Conservation (phyloP, 2,113 vertebrate species). For the Hiodon tergisus region DNA sequence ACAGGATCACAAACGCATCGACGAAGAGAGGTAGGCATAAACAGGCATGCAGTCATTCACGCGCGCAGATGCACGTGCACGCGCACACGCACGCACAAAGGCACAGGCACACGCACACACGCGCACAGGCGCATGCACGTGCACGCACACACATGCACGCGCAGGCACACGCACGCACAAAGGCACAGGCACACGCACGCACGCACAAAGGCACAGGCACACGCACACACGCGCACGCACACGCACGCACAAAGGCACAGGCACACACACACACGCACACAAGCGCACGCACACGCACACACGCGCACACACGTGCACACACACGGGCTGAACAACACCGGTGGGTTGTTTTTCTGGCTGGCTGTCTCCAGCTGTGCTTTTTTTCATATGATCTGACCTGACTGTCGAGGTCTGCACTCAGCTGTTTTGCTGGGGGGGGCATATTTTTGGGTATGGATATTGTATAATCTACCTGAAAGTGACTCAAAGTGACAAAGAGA, state of each 20-base stretch:
- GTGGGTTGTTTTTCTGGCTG: slow-evolving; percentile 28
- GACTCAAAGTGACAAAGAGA: slow-evolving; percentile 20
- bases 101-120: neutral
- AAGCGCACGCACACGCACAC: slow-evolving; percentile 16
- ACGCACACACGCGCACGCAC: slow-evolving; percentile 29
- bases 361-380: slow-evolving; percentile 22
- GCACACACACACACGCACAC: slow-evolving; percentile 14
- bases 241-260: slow-evolving; percentile 16
- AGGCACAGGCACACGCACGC: slow-evolving; percentile 7
- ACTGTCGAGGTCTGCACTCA: slow-evolving; percentile 27
- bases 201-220: slow-evolving; percentile 18
- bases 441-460: slow-evolving; percentile 17
- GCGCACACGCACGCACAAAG: slow-evolving; percentile 27
- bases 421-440: slow-evolving; percentile 24
- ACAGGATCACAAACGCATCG: too few species aligned
- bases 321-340: neutral
- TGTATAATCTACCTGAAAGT: slow-evolving; percentile 35
- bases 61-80: slow-evolving; percentile 16
- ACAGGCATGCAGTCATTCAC: slow-evolving; percentile 28
- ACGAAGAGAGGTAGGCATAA: neutral
- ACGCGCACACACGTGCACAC: slow-evolving; percentile 3
- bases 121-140: slow-evolving; percentile 1
- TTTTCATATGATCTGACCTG: slow-evolving; percentile 37
- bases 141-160: slow-evolving; percentile 2
- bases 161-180: slow-evolving; percentile 1